Base-by-base conservation (phyloP, 30 jellyfish, hydroid and myxozoan genomes). In the Phacellophora camtschatica region DNA sequence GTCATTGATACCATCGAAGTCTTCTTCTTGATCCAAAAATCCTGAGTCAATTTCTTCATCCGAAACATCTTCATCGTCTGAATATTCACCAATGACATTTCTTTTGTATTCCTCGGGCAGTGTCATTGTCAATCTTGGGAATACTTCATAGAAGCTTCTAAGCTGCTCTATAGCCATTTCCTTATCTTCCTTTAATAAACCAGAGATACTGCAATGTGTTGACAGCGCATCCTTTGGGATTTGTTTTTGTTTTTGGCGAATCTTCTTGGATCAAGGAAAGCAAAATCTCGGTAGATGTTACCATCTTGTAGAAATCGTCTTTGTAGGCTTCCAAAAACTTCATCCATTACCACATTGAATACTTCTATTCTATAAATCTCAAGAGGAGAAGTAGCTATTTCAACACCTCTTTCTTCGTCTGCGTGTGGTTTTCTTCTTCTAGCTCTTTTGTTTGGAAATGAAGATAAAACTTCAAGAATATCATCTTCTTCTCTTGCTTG, bases 71-170 rank as follows among this genome's bases (percentile, higher is more conserved):
- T 28, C 75, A 61, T 61, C 75, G 56, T 32, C 75, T 10, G 46
- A 19, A 61, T 25, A 8, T 61, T 32, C 51, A 16, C 75, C 75
- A 25, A 61, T 11, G 25, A 28, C 5, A 61, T 20, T 57, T 25
- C 75, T 41, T 48, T 66, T 33, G 34, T 15, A 66, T 39, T 66
- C 80, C 34, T 33, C 80, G 34, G 80, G 33, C 19, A 66, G 75
- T 54, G 86, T 10, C 61, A 48, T 72, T 11, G 43, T 58, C 71
- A 73, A 77, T 48, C 87, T 50, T 12, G 87, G 75, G 63, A 73
- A 73, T 11, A 77, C 87, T 10, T 73, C 71, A 34, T 30, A 29
- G 39, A 73, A 73, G 36, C 76, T 73, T 5, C 11, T 62, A 39
- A 73, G 65, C 51, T 73, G 87, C 22, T 33, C 70, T 56, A 28